A percentile compares a stretch with the other conserved stretches of the same genome.
Evolutionary conservation across 2,113 vertebrate genomes (phyloP).

Genomic region (Corynorhinus townsendii): DNA sequence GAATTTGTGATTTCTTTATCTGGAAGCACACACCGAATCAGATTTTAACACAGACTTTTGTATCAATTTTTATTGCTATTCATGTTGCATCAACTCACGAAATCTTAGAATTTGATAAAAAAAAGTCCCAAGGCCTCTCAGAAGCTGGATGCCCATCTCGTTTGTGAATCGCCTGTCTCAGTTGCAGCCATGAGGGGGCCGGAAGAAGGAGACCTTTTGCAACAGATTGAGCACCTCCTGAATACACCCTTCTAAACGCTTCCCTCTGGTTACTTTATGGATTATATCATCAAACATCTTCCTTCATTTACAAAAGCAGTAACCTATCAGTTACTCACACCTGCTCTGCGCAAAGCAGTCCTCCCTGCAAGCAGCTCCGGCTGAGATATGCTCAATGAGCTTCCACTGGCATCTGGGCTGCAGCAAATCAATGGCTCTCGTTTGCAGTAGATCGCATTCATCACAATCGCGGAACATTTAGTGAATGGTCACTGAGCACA

Average conservation of each 20-base stretch:
- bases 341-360: background rate
- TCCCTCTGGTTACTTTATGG: background rate
- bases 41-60: background rate
- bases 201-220: background rate
- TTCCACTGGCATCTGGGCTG: background rate
- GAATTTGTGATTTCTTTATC: background rate
- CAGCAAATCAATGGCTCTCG: background rate
- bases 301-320: background rate
- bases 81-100: background rate
- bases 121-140: background rate
- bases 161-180: background rate
- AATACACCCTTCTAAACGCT: background rate
- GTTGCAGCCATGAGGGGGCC: too few relatives aligned
- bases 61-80: background rate
- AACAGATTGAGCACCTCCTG: background rate
- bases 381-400: background rate
- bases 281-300: background rate
- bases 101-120: background rate
- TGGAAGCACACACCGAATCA: background rate
- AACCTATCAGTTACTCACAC: background rate
- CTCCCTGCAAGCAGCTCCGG: background rate
- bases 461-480: background rate
- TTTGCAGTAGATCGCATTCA: conserved; percentile 11
- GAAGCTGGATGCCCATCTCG: background rate
- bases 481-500: conserved; percentile 34